A percentile compares a stretch with the other conserved stretches of the same genome.
phyloP scores from a whole-genome alignment of 2,797 vertebrate genomes.

The Phrynocephalus vlangalii region DNA sequence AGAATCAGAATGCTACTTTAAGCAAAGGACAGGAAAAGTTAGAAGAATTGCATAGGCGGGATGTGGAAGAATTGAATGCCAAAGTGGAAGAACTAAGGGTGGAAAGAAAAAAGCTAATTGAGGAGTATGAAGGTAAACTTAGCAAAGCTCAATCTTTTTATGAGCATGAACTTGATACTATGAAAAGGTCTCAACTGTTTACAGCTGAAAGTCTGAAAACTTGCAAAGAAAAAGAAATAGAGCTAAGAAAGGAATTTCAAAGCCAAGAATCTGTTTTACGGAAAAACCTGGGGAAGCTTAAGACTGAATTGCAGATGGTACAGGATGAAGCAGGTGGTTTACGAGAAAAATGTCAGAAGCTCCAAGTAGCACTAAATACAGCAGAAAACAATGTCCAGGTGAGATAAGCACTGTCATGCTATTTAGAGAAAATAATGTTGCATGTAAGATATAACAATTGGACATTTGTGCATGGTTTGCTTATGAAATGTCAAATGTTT shows the following conservation, averaged over 20 bases:
- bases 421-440: conserved; percentile 1
- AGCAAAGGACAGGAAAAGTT: conserved; percentile 92
- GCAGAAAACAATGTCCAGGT: conserved; percentile 91
- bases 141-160: conserved; percentile 96
- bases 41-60: conserved; percentile 87
- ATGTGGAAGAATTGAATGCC: conserved; percentile 88
- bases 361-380: conserved; percentile 84
- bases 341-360: conserved; percentile 90
- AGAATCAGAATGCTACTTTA: conserved; percentile 91
- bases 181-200: conserved; percentile 96
- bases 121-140: conserved; percentile 95
- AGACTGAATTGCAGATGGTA: conserved; percentile 90
- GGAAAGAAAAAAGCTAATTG: conserved; percentile 92
- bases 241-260: conserved; percentile 94
- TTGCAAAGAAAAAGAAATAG: conserved; percentile 95
- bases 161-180: conserved; percentile 94
- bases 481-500: conserved; percentile 18
- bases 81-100: conserved; percentile 90
- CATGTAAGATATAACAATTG: not conserved
- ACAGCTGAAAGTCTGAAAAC: conserved; percentile 93
- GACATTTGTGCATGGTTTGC: not conserved
- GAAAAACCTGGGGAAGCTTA: conserved; percentile 92
- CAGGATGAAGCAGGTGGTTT: conserved; percentile 91
- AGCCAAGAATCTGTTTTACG: conserved; percentile 91
- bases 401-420: conserved; percentile 43